Evolutionary conservation across 2,888 invertebrate species (phyloP).

Genomic region (Metopia argyrocephala): DNA sequence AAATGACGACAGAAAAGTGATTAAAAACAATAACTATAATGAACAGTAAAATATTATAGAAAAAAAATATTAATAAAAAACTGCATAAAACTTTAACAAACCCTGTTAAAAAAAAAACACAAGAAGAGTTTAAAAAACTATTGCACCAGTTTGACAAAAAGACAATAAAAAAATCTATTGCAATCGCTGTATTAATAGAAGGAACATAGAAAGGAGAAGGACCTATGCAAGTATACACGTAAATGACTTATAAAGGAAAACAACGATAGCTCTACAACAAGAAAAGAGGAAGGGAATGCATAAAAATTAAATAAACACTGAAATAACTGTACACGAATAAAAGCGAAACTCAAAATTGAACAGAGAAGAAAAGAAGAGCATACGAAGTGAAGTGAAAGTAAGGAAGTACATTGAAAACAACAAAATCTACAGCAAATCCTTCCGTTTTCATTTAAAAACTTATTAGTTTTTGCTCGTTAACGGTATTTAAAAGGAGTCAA

Average conservation of each 20-base stretch:
- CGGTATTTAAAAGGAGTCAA: constrained; percentile 62
- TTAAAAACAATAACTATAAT: constrained; percentile 52
- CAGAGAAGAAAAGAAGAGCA: constrained; percentile 70
- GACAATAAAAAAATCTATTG: constrained; percentile 7
- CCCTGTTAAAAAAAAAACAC: constrained; percentile 44
- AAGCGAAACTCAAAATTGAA: constrained; percentile 68
- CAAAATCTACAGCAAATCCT: constrained; percentile 58
- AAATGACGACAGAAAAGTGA: constrained; percentile 56
- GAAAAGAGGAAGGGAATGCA: background rate
- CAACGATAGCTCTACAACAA: constrained; percentile 51
- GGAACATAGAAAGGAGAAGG: no score
- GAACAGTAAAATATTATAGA: constrained; percentile 51
- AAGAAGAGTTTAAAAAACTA: constrained; percentile 55
- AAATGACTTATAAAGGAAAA: constrained; percentile 46
- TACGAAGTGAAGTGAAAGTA: constrained; percentile 44
- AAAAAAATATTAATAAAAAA: constrained; percentile 39
- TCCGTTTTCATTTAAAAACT: constrained; percentile 73
- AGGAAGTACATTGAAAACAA: background rate
- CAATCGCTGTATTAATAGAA: no score
- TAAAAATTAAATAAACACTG: constrained; percentile 63
- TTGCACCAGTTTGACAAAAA: constrained; percentile 57
- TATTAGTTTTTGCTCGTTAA: constrained; percentile 78
- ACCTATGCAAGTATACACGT: constrained; percentile 16
- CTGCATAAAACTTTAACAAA: constrained; percentile 40
- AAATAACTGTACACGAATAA: constrained; percentile 33